Evolutionary conservation across 2,888 invertebrate genomes (phyloP), one percentile per base, ranked within the genome.

Genomic region (Ormia ochracea): DNA sequence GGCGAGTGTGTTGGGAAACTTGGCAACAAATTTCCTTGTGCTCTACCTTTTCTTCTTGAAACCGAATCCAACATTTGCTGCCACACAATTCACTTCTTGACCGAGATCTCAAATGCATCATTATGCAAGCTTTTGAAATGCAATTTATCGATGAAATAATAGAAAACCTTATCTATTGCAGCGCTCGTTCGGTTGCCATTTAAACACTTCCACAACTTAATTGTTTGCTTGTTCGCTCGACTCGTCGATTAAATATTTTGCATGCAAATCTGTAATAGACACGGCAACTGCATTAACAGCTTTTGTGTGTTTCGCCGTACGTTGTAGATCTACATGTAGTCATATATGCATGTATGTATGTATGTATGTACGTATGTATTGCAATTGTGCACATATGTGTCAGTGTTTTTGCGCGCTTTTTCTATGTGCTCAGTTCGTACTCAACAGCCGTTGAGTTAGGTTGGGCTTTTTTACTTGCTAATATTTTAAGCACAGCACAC

Each of bases 361-460:
- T 14, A 28, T 28, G 26, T 26, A 6, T 38, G n/a, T 36, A 1
- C n/a, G 36, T 36, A 10, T 38, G 38, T 38, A n/a, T n/a, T n/a
- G n/a, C n/a, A n/a, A n/a, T n/a, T n/a, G 38, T 38, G 36, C 74
- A 68, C 48, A 52, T 31, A 45, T 79, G 79, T 76, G 72, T 73
- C 76, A 68, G 76, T 76, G 76, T 84, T 84, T 84, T 83, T 81
- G 84, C 82, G 82, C 86, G 86, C 84, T 85, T 86, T 87, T 84
- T 82, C 83, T 81, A 56, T 80, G 69, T 78, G 82, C 86, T 86
- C 86, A 87, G 87, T 87, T 87, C 87, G 87, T 84, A 86, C 86
- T 84, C 85, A 84, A 87, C 88, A 84, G 83, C 84, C 87, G 87
- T 85, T 87, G 87, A 85, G 88, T 87, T 84, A 84, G 88, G 87